phyloP scores from a whole-genome alignment of 2,113 vertebrate species.

The Hyla sarda region DNA sequence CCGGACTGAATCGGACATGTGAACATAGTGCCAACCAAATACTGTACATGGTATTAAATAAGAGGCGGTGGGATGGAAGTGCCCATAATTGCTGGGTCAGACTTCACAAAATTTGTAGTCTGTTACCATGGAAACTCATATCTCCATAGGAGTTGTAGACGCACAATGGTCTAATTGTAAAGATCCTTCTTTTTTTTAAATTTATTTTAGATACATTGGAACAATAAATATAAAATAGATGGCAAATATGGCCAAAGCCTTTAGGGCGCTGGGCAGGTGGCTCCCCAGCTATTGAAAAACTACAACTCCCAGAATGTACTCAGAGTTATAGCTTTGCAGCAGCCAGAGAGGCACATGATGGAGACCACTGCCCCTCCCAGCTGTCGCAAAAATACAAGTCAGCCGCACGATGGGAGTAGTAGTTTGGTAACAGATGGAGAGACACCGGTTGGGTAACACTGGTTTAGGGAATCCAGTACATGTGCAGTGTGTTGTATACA shows the following conservation, averaged over 20 bases:
- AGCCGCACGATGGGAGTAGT: too few species aligned
- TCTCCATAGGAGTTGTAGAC: not conserved
- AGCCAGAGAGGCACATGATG: not conserved
- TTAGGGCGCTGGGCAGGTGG: too few species aligned
- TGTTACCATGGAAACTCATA: not conserved
- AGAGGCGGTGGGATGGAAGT: not conserved
- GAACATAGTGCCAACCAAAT: not conserved
- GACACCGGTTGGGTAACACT: too few species aligned
- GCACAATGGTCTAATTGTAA: too few species aligned
- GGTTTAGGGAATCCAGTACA: not conserved
- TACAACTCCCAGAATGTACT: not conserved
- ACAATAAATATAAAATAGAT: not conserved
- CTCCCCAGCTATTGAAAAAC: not conserved
- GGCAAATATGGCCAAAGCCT: not conserved
- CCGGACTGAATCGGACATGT: too few species aligned
- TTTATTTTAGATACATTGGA: not conserved
- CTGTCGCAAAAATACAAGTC: too few species aligned
- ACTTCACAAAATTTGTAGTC: not conserved
- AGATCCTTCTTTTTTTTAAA: not conserved
- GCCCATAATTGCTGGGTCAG: not conserved
- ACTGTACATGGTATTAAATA: not conserved
- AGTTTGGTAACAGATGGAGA: too few species aligned
- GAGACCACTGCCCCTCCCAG: not conserved
- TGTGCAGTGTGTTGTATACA: not conserved
- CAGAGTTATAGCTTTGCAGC: too few species aligned